Evolutionary conservation across 2,797 vertebrate genomes (phyloP).

Genomic region (Sphenodon punctatus): DNA sequence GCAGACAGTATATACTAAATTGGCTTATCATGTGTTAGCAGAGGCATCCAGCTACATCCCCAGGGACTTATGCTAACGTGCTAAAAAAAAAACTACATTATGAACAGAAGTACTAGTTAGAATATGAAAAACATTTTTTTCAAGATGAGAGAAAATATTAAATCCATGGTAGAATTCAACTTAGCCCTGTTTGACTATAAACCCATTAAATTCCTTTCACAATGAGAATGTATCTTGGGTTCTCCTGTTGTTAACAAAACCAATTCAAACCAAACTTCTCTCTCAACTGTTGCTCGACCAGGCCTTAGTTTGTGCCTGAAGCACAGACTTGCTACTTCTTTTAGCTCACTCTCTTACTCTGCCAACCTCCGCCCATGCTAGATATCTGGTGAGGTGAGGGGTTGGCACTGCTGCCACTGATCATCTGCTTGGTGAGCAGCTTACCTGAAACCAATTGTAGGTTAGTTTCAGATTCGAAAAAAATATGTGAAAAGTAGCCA

Average conservation of each 20-base stretch:
- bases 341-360: too few relatives aligned
- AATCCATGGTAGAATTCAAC: background rate
- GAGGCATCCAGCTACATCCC: background rate
- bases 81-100: background rate
- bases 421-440: too few relatives aligned
- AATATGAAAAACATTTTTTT: background rate
- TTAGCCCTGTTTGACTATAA: background rate
- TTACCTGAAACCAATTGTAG: too few relatives aligned
- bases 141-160: background rate
- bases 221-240: background rate
- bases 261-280: too few relatives aligned
- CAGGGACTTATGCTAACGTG: background rate
- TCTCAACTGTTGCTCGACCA: too few relatives aligned
- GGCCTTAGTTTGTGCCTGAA: too few relatives aligned
- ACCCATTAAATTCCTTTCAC: background rate
- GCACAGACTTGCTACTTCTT: too few relatives aligned
- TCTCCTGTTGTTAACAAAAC: background rate
- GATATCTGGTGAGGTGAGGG: too few relatives aligned
- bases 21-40: background rate
- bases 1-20: background rate
- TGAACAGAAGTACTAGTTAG: background rate
- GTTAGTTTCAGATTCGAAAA: too few relatives aligned
- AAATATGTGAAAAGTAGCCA: too few relatives aligned
- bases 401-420: too few relatives aligned
- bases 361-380: too few relatives aligned